These are phyloP conservation scores for Tolmerus cingulatus DNA, from an alignment of 2,888 invertebrate species.

Conservation along the genomic window DNA sequence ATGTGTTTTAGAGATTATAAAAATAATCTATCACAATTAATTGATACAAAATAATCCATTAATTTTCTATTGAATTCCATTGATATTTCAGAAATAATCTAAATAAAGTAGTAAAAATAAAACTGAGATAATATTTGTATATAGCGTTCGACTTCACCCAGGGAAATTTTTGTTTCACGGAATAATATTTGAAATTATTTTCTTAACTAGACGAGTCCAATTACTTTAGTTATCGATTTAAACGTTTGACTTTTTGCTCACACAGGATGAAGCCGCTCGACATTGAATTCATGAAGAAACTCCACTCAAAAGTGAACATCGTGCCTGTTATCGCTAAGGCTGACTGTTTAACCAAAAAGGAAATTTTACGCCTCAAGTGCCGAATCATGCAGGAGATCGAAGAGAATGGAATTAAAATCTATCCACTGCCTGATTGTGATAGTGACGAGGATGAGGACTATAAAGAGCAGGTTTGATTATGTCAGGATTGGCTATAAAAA, in stretches of 20 bases:
- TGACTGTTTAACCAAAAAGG: conserved; percentile 92
- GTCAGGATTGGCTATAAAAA: background rate
- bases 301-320: conserved; percentile 95
- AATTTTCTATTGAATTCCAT: too few species aligned
- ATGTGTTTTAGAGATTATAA: too few species aligned
- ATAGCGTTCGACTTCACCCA: too few species aligned
- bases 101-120: too few species aligned
- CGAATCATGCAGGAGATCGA: conserved; percentile 91
- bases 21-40: too few species aligned
- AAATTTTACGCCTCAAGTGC: conserved; percentile 84
- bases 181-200: background rate
- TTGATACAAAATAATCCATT: too few species aligned
- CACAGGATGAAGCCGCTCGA: conserved; percentile 88
- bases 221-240: background rate
- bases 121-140: too few species aligned
- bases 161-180: background rate
- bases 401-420: conserved; percentile 90
- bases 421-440: conserved; percentile 94
- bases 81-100: too few species aligned
- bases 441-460: conserved; percentile 96
- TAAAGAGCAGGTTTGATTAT: conserved; percentile 76
- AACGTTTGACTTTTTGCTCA: background rate
- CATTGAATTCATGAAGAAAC: conserved; percentile 94
- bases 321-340: conserved; percentile 98
- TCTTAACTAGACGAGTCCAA: background rate